These are phyloP conservation scores for Daphoenositta chrysoptera DNA, from an alignment of 2,113 vertebrate species.

Conservation along the genomic window DNA sequence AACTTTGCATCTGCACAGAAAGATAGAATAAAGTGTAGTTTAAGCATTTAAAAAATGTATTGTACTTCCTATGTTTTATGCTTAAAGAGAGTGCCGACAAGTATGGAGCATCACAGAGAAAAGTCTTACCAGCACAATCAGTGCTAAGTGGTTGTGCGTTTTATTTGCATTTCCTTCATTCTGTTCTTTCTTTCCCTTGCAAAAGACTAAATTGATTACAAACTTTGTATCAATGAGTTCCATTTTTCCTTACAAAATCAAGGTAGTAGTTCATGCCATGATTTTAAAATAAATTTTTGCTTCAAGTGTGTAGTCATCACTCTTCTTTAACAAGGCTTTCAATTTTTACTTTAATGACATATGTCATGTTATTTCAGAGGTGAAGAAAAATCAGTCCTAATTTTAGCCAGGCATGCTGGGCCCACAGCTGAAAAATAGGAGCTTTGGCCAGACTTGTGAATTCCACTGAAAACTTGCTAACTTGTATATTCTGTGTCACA, in stretches of 20 bases:
- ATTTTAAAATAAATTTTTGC: not conserved
- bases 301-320: not conserved
- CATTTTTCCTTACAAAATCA: not conserved
- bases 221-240: not conserved
- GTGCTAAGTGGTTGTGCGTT: not conserved
- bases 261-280: not conserved
- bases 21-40: not conserved
- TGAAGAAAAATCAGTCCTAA: constrained; percentile 22
- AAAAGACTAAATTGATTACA: not conserved
- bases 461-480: constrained; percentile 5
- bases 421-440: not conserved
- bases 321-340: not conserved
- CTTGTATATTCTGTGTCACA: not conserved
- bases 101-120: not conserved
- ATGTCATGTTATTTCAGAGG: not conserved
- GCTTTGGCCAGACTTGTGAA: not conserved
- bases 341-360: constrained; percentile 5
- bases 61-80: not conserved
- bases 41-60: not conserved
- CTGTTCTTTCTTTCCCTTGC: not conserved
- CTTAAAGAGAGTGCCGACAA: not conserved
- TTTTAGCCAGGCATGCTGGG: not conserved
- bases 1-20: not conserved
- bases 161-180: not conserved
- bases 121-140: not conserved